Percentiles rank a stretch among this genome's conserved stretches.
Conservation (phyloP, 92 coral and sea anemone genomes). For the Blastomussa wellsi region DNA sequence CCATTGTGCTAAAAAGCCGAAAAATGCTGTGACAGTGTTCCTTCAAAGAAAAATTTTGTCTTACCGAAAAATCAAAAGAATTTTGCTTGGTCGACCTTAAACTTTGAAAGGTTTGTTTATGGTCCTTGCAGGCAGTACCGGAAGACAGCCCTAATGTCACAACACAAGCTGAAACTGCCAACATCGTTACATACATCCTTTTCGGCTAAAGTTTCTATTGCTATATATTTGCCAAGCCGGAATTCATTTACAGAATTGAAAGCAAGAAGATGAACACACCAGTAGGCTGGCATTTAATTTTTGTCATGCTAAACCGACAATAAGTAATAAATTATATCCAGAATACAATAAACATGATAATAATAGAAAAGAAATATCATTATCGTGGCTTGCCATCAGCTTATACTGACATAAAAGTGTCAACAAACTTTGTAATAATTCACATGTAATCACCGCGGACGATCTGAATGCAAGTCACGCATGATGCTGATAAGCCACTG, state of each 20-base stretch:
- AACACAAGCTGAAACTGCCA: not conserved
- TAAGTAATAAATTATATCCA: not conserved
- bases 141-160: not conserved
- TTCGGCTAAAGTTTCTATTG: not conserved
- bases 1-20: too few relatives aligned
- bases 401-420: not conserved
- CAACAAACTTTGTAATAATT: not conserved
- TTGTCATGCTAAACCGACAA: not conserved
- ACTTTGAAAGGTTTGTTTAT: not conserved
- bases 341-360: not conserved
- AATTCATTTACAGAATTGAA: not conserved
- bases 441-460: too few relatives aligned
- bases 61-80: too few relatives aligned
- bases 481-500: not conserved
- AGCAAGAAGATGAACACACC: not conserved
- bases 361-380: not conserved
- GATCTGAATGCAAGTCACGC: too few relatives aligned
- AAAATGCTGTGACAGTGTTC: too few relatives aligned
- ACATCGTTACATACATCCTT: not conserved
- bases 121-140: not conserved
- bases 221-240: not conserved
- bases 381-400: not conserved
- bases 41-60: too few relatives aligned
- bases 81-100: not conserved
- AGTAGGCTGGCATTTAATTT: not conserved